A percentile compares a stretch with the other conserved stretches of the same genome.
phyloP scores from a whole-genome alignment of 1,140 invertebrate genomes.

The Aphidius gifuensis region DNA sequence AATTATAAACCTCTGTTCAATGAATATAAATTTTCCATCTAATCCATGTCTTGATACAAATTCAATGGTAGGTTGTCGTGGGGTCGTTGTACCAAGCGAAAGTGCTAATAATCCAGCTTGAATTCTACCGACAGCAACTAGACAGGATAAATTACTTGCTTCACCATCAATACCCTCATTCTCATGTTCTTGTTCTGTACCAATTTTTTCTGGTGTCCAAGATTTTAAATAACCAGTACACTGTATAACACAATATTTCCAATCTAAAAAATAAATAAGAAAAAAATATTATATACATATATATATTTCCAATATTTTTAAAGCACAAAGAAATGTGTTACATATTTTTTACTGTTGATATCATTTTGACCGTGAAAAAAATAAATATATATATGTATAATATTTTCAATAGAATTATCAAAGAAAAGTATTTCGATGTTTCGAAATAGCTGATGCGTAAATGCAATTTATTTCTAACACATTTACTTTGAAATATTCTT shows the following conservation, averaged over 20 bases:
- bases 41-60: constrained; percentile 92
- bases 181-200: constrained; percentile 62
- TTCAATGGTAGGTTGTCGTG: constrained; percentile 58
- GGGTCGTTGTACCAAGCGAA: constrained; percentile 31
- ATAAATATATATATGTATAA: too few species aligned
- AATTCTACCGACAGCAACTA: constrained; percentile 77
- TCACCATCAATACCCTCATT: constrained; percentile 73
- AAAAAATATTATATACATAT: neutral
- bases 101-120: constrained; percentile 51
- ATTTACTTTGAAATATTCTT: neutral
- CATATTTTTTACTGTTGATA: neutral
- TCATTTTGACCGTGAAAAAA: too few species aligned
- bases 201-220: constrained; percentile 79
- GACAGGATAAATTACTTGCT: constrained; percentile 76
- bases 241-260: constrained; percentile 78
- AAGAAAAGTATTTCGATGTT: too few species aligned
- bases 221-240: constrained; percentile 91
- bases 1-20: constrained; percentile 75
- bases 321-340: neutral
- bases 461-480: neutral
- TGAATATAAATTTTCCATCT: constrained; percentile 96
- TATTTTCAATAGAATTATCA: too few species aligned
- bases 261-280: constrained; percentile 55
- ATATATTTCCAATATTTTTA: neutral
- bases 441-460: neutral